Conservation (phyloP, 2,113 vertebrate species). For the Falcunculus frontatus region DNA sequence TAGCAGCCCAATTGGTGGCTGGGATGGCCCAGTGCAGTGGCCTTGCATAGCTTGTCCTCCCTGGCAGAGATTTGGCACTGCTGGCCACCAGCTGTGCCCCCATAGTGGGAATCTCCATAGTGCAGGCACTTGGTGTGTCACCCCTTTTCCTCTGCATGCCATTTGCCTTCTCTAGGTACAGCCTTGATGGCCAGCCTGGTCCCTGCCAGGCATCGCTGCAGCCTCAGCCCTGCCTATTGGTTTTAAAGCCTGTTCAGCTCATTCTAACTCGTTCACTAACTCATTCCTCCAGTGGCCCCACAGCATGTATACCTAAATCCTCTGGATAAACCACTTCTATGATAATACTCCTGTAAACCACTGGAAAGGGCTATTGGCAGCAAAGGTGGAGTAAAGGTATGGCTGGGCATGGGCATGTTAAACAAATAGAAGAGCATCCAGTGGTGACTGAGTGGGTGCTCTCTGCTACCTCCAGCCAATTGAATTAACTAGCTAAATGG, state of each 20-base stretch:
- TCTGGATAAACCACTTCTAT: not conserved
- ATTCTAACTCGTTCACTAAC: accelerated
- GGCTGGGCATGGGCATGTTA: not conserved
- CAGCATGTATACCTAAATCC: not conserved
- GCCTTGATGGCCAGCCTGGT: not conserved
- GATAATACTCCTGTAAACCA: not conserved
- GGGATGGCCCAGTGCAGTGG: not conserved
- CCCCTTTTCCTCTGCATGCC: not conserved
- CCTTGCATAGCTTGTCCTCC: not conserved
- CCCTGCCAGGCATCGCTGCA: not conserved
- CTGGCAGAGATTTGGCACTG: accelerated
- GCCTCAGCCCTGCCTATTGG: not conserved
- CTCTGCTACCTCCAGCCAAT: not conserved
- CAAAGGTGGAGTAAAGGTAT: not conserved
- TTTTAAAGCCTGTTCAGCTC: not conserved
- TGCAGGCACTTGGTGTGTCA: not conserved
- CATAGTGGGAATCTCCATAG: accelerated
- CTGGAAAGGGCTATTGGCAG: not conserved
- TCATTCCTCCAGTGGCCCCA: not conserved
- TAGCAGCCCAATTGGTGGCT: accelerated
- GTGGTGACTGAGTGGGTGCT: accelerated
- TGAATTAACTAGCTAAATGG: not conserved
- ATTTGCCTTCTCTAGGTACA: not conserved
- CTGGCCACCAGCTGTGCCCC: accelerated
- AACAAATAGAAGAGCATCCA: not conserved